Evolutionary conservation across 2,113 vertebrate species (phyloP), one percentile per base, ranked within the genome.

Genomic region (Callithrix jacchus): DNA sequence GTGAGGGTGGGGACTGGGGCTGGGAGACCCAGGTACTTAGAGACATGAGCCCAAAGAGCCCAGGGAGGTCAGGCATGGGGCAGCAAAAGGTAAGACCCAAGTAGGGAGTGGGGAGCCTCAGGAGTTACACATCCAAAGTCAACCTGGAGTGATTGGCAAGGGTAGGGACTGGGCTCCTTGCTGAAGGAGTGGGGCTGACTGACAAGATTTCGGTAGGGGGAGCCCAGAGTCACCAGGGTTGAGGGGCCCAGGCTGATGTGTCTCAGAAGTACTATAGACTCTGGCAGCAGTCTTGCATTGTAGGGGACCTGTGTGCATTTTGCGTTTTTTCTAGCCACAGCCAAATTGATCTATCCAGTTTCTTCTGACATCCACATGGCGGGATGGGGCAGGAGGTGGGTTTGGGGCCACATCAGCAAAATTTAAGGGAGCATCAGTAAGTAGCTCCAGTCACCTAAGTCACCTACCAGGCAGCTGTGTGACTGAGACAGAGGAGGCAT

Each of bases 241-340:
- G 13, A 35, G 89, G 93, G 93, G 47, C 3, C 47, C 47, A 27
- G 2, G 40, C 85, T 58, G 30, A 30, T 8, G 37, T 32, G 84
- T 20, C 89, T 68, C 27, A 32, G 80, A 74, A 93, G n/a, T 82
- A 58, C 52, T 91, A 73, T 79, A 64, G 58, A 79, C 89, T 91
- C 81, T 58, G 81, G 35, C 61, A 58, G 70, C 1, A 0, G 74
- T 76, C 74, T n/a, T 37, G 85, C 77, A 3, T 85, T 70, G 35
- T 91, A 70, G 64, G 73, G 54, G 77, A 82, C 74, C 54, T 81
- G 37, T 0, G 76, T 82, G 71, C 54, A 11, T 54, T 91, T 98
- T 99, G 99, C 99, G 99, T 99, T 99, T 99, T 99, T 99, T 98
- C 99, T 99, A 96, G 99, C 99, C 98, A 99, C 99, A 92, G 99